Percentiles rank a stretch among this genome's conserved stretches.
phyloP scores from a whole-genome alignment of 1,140 invertebrate genomes.

The Diorhabda elongata region DNA sequence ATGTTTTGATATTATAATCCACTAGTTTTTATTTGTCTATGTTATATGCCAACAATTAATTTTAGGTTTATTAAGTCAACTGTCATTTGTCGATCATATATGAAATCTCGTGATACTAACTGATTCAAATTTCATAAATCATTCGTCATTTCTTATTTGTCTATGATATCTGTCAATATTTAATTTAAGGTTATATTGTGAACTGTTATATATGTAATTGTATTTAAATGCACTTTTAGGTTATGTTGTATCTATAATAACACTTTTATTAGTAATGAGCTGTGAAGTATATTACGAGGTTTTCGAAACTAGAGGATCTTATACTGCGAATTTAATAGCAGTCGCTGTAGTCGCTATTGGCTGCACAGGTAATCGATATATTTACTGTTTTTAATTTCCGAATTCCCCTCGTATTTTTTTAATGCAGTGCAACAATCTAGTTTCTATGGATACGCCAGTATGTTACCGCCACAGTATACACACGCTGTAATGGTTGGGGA shows the following conservation, averaged over 20 bases:
- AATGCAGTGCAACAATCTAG: slow-evolving; percentile 82
- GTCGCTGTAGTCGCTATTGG: slow-evolving; percentile 82
- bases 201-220: no score
- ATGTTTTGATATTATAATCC: no score
- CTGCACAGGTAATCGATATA: slow-evolving; percentile 63
- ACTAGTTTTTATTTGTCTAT: no score
- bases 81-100: no score
- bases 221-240: slow-evolving; percentile 52
- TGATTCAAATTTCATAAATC: no score
- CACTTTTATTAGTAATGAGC: slow-evolving; percentile 74
- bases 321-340: slow-evolving; percentile 77
- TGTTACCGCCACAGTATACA: slow-evolving; percentile 82
- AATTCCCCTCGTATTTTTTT: not conserved
- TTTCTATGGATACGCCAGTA: slow-evolving; percentile 90
- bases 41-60: no score
- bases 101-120: no score
- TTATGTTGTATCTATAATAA: slow-evolving; percentile 76
- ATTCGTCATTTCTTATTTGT: no score
- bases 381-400: not conserved
- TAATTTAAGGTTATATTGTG: no score
- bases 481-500: slow-evolving; percentile 92
- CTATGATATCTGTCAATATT: no score
- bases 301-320: slow-evolving; percentile 66
- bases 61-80: no score
- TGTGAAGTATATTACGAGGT: slow-evolving; percentile 82